Evolutionary conservation across 2,113 vertebrate species (phyloP).

Genomic region (Ondatra zibethicus): DNA sequence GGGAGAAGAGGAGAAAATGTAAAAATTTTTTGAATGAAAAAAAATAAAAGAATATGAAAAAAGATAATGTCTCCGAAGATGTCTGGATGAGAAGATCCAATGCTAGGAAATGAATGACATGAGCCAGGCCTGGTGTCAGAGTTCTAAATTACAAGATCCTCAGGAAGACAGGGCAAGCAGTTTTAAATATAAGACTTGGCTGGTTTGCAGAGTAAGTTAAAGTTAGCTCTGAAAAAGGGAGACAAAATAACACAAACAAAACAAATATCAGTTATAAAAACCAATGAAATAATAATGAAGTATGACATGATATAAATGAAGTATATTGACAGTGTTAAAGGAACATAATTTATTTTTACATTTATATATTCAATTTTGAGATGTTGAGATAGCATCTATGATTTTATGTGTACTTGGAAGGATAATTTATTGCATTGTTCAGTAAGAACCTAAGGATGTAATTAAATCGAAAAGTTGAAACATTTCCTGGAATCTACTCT

Average conservation of each 20-base stretch:
- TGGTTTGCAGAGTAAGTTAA: background rate
- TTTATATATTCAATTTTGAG: background rate
- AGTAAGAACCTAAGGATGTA: background rate
- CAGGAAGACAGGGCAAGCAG: too few relatives aligned
- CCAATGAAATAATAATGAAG: background rate
- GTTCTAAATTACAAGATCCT: background rate
- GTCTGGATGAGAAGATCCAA: background rate
- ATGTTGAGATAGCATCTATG: background rate
- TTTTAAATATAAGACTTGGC: background rate
- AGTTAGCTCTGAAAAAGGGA: background rate
- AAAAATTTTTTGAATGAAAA: too few relatives aligned
- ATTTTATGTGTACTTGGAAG: background rate
- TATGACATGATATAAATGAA: background rate
- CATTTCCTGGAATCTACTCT: background rate
- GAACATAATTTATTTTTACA: background rate
- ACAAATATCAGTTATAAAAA: background rate
- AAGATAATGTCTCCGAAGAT: background rate
- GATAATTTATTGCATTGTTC: background rate
- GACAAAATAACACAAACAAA: background rate
- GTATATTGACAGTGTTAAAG: background rate
- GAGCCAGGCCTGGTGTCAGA: background rate
- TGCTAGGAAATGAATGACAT: background rate
- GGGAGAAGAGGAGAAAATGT: too few relatives aligned
- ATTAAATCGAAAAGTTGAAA: background rate
- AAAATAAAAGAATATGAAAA: background rate